Evolutionary conservation across 2,113 vertebrate genomes (phyloP), one percentile per base, ranked within the genome.

Genomic region (Ptychochromis oligacanthus): DNA sequence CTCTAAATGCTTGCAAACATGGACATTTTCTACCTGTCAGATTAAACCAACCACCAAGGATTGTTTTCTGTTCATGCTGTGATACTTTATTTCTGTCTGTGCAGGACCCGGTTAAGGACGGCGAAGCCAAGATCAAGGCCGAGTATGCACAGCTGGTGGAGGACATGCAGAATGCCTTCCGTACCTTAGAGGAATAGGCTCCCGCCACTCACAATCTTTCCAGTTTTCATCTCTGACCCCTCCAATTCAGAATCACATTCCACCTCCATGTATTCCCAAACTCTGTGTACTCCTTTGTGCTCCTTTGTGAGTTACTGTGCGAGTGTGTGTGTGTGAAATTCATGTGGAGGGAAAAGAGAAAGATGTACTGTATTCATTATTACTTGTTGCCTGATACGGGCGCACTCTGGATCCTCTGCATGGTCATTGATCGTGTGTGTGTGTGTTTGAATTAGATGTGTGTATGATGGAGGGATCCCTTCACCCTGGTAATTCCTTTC

Each of bases 81-180:
- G 34, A 83, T 0, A 31, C 18, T 36, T 52, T 75, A 6, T 79
- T 75, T 58, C 18, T 82, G 20, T 80, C 4, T 15, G 83, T 93
- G 72, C 86, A 99, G 98, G 98, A 99, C 92, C 98, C 98, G 0
- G 93, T 97, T 88, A 99, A 99, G 94, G 98, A 99, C 0, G 98
- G 98, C 2, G 98, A 99, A 92, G 89, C 95, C 26, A 99, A 99
- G 94, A 98, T 99, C 87, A 99, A 99, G 93, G 96, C 94, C 0
- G 98, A 99, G 86, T 99, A 97, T 14, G 95, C 96, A 75, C 98
- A 99, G 89, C 97, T 99, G 36, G 89, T 97, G 92, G 98, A 99
- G 93, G 98, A 99, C 88, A 99, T 99, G 98, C 98, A 99, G 96
- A 99, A 98, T 38, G 95, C 95, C 77, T 99, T 99, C 96, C 98